Percentiles rank a stretch among this genome's conserved stretches.
phyloP scores from a whole-genome alignment of 2,113 vertebrate genomes.

The Panthera leo region DNA sequence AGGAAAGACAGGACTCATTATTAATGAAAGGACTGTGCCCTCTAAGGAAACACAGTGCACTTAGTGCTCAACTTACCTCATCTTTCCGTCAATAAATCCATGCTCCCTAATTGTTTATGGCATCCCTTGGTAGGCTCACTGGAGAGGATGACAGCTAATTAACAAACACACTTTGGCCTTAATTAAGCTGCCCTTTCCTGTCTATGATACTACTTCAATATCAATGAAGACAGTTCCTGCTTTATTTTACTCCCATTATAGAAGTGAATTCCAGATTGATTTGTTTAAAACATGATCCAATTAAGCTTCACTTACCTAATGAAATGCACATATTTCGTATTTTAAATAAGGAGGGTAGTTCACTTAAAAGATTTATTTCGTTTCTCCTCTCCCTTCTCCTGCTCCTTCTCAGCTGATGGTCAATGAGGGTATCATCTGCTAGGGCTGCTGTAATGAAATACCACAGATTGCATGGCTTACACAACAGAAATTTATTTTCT shows the following conservation, averaged over 20 bases:
- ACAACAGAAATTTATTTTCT: not conserved
- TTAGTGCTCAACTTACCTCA: constrained; percentile 81
- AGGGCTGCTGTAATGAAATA: not conserved
- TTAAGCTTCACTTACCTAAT: constrained; percentile 26
- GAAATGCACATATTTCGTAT: not conserved
- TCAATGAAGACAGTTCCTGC: not conserved
- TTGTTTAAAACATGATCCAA: constrained; percentile 7
- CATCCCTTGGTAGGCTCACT: constrained; percentile 36
- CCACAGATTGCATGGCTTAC: not conserved
- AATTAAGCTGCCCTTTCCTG: constrained; percentile 67
- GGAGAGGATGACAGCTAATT: constrained; percentile 60
- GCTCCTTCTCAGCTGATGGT: not conserved
- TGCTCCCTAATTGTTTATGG: not conserved
- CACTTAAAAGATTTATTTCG: not conserved
- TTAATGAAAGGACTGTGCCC: constrained; percentile 84
- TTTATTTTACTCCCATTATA: not conserved
- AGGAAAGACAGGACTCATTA: constrained; percentile 84
- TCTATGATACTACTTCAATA: constrained; percentile 18
- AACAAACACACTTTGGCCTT: constrained; percentile 56
- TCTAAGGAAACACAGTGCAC: constrained; percentile 81
- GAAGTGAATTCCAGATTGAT: constrained; percentile 26
- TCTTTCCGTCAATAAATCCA: constrained; percentile 76
- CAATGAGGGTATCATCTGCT: not conserved
- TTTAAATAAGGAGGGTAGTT: not conserved
- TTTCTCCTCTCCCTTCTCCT: not conserved